These are phyloP conservation scores for Leptopilina drosophilae DNA, from an alignment of 2,888 invertebrate species.

Conservation along the genomic window DNA sequence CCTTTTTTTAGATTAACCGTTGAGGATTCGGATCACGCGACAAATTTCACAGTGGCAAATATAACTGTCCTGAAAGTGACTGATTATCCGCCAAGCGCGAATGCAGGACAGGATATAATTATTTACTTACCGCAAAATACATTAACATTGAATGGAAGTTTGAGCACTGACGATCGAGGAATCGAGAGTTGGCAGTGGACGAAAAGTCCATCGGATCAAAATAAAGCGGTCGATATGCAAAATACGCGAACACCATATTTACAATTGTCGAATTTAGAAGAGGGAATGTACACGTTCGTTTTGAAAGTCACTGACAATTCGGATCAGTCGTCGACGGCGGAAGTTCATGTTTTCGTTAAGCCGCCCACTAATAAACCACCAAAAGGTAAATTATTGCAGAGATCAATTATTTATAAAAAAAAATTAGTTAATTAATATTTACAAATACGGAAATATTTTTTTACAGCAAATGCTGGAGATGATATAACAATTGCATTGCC, in stretches of 20 bases:
- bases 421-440: slow-evolving; percentile 26
- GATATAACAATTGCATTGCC: slow-evolving; percentile 88
- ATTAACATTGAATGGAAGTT: slow-evolving; percentile 91
- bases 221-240: slow-evolving; percentile 97
- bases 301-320: slow-evolving; percentile 95
- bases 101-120: slow-evolving; percentile 93
- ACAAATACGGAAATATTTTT: slow-evolving; percentile 19
- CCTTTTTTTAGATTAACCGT: slow-evolving; percentile 84
- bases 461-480: slow-evolving; percentile 78
- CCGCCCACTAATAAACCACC: slow-evolving; percentile 92
- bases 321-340: slow-evolving; percentile 91
- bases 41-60: slow-evolving; percentile 91
- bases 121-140: slow-evolving; percentile 92
- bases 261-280: slow-evolving; percentile 92
- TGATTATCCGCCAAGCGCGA: slow-evolving; percentile 97
- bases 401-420: not conserved
- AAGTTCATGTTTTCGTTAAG: slow-evolving; percentile 95
- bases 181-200: slow-evolving; percentile 98
- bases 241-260: slow-evolving; percentile 94
- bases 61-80: slow-evolving; percentile 93
- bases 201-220: slow-evolving; percentile 90
- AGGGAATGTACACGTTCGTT: slow-evolving; percentile 95
- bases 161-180: slow-evolving; percentile 95
- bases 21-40: slow-evolving; percentile 92
- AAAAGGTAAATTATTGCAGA: slow-evolving; percentile 76